phyloP scores from a whole-genome alignment of 2,113 vertebrate species.

The Leucoraja erinaceus region DNA sequence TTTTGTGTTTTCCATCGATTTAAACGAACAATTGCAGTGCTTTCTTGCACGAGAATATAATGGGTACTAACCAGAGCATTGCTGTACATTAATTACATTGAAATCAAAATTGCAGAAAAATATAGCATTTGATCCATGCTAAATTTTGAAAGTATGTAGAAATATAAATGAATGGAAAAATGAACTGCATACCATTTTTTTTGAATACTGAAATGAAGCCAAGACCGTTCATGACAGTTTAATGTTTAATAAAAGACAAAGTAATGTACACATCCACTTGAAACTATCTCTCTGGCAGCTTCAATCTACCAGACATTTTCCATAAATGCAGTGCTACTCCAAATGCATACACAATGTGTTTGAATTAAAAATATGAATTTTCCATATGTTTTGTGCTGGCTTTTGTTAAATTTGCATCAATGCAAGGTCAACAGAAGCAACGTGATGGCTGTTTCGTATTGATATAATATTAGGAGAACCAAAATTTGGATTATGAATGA shows the following conservation, averaged over 20 bases:
- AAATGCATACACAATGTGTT: neutral
- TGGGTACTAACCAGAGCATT: neutral
- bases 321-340: neutral
- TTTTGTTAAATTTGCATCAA: neutral
- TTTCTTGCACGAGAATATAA: too few species aligned
- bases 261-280: neutral
- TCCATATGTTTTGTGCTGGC: neutral
- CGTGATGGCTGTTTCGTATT: neutral
- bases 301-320: neutral
- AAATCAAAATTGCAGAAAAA: neutral
- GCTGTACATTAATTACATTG: constrained; percentile 12
- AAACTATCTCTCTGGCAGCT: neutral
- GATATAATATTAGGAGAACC: neutral
- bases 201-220: neutral
- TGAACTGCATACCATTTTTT: neutral
- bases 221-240: neutral
- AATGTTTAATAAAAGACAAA: neutral
- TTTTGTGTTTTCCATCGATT: too few species aligned
- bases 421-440: neutral
- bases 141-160: neutral
- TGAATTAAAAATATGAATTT: neutral
- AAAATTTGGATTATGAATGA: neutral
- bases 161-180: neutral
- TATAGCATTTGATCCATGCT: neutral
- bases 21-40: too few species aligned